Percentiles rank a stretch among this genome's conserved stretches.
phyloP scores from a whole-genome alignment of 2,113 vertebrate species.

The Colossoma macropomum region DNA sequence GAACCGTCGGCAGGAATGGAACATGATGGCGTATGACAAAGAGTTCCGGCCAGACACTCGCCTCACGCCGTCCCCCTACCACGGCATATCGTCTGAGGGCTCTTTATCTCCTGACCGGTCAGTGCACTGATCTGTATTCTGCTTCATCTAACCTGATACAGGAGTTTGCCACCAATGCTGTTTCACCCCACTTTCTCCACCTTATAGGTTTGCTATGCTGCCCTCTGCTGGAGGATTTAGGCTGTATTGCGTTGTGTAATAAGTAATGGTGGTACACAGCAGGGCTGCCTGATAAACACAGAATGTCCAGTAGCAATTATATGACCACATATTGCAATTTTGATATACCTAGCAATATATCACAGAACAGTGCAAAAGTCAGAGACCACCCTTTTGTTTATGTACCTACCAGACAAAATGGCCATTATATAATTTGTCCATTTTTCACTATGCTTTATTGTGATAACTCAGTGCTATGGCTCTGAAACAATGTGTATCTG shows the following conservation, averaged over 20 bases:
- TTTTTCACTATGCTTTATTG: too few relatives aligned
- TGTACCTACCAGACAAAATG: too few relatives aligned
- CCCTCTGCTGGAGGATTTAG: slow-evolving; percentile 20
- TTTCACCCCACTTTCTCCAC: not conserved
- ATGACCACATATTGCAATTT: too few relatives aligned
- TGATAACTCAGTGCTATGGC: too few relatives aligned
- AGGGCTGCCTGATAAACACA: not conserved
- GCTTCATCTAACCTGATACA: not conserved
- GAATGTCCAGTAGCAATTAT: too few relatives aligned
- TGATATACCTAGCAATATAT: not conserved
- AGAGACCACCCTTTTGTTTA: too few relatives aligned
- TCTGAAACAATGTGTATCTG: too few relatives aligned
- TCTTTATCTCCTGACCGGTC: slow-evolving; percentile 87
- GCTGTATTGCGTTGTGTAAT: not conserved
- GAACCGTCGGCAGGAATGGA: slow-evolving; percentile 90
- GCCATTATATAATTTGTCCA: too few relatives aligned
- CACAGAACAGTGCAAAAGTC: too few relatives aligned
- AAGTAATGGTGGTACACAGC: not conserved
- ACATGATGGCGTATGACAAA: slow-evolving; percentile 92
- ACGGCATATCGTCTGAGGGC: slow-evolving; percentile 85
- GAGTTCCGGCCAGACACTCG: slow-evolving; percentile 88
- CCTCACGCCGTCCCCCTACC: slow-evolving; percentile 86
- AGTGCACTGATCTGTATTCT: not conserved
- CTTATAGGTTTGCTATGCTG: not conserved
- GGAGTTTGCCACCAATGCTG: not conserved